Evolutionary conservation across 2,888 invertebrate species (phyloP).

Genomic region (Campaea margaritaria): DNA sequence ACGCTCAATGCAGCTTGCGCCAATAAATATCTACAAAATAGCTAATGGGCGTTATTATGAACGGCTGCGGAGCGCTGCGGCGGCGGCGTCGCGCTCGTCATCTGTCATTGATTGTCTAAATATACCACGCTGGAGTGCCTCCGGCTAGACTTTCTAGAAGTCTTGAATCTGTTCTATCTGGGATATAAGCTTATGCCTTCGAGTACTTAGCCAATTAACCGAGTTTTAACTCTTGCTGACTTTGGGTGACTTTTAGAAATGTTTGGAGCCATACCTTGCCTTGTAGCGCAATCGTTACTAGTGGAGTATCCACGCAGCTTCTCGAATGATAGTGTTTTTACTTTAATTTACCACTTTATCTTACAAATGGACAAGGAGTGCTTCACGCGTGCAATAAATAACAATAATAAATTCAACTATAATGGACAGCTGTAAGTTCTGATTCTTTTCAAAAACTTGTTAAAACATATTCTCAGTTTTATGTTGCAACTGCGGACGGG

Average conservation of each 20-base stretch:
- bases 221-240: too few species aligned
- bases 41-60: slow-evolving; percentile 22
- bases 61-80: slow-evolving; percentile 16
- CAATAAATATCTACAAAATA: slow-evolving; percentile 38
- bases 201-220: too few species aligned
- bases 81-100: slow-evolving; percentile 43
- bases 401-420: too few species aligned
- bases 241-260: too few species aligned
- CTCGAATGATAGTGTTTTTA: too few species aligned
- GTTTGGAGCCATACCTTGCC: too few species aligned
- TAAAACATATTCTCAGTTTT: slow-evolving; percentile 2
- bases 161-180: slow-evolving; percentile 10
- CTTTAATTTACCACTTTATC: too few species aligned
- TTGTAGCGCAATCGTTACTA: too few species aligned
- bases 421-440: background rate
- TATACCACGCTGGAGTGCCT: slow-evolving; percentile 47
- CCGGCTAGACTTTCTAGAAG: slow-evolving; percentile 44
- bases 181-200: background rate
- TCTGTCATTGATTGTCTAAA: slow-evolving; percentile 60
- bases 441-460: background rate
- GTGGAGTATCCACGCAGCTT: too few species aligned
- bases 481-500: background rate
- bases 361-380: too few species aligned
- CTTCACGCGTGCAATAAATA: too few species aligned
- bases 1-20: slow-evolving; percentile 34